These are phyloP conservation scores for Sepiola atlantica DNA, from an alignment of 2,888 invertebrate genomes.

Conservation along the genomic window DNA sequence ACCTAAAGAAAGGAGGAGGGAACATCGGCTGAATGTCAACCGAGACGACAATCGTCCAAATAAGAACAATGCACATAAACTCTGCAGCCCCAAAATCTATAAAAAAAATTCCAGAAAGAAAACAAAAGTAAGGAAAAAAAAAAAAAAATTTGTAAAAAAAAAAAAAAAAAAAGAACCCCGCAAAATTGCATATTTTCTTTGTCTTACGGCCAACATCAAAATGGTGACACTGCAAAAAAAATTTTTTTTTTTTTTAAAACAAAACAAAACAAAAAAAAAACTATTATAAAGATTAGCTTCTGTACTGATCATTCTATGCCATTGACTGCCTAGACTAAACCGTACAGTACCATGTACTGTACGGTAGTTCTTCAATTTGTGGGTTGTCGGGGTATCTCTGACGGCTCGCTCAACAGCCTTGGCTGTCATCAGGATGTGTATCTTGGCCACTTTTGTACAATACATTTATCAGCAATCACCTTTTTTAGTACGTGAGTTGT, in stretches of 20 bases:
- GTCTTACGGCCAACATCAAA: neutral
- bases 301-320: neutral
- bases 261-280: neutral
- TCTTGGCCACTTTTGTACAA: neutral
- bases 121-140: neutral
- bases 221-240: neutral
- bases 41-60: no score
- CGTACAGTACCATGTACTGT: neutral
- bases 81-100: no score
- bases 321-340: neutral
- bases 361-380: neutral
- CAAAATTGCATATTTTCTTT: neutral
- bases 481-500: neutral
- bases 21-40: no score
- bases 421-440: neutral
- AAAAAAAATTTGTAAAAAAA: neutral
- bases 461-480: neutral
- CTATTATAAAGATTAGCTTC: neutral
- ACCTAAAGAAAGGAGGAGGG: no score
- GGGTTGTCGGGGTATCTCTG: constrained; percentile 1
- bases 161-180: neutral
- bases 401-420: neutral
- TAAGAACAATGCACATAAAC: no score
- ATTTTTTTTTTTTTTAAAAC: neutral
- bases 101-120: no score